phyloP scores from a whole-genome alignment of 2,113 vertebrate species.

The Grantiella picta region DNA sequence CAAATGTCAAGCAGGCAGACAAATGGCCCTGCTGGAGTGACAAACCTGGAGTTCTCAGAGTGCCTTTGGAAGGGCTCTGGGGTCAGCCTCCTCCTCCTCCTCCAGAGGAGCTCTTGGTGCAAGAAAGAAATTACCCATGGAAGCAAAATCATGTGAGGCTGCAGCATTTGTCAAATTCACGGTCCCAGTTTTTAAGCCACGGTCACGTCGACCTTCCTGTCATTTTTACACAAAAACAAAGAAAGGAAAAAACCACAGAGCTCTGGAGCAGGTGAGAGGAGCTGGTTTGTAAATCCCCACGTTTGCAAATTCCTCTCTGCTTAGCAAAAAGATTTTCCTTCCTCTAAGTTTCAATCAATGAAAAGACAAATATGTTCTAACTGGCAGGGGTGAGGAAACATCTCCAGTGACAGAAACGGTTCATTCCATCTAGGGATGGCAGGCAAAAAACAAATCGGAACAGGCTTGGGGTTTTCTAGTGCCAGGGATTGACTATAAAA shows the following conservation, averaged over 20 bases:
- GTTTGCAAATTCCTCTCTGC: not conserved
- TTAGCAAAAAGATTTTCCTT: not conserved
- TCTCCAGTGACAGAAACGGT: not conserved
- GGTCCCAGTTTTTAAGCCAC: not conserved
- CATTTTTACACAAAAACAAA: not conserved
- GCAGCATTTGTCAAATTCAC: not conserved
- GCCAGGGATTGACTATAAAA: not conserved
- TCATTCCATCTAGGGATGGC: not conserved
- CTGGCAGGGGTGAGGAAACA: fast-evolving
- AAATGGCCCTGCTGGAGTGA: not conserved
- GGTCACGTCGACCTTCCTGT: not conserved
- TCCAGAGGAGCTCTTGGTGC: not conserved
- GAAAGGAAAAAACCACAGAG: not conserved
- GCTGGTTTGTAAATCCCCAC: not conserved
- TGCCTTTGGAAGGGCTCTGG: not conserved
- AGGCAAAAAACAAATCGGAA: not conserved
- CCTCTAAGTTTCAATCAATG: not conserved
- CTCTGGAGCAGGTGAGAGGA: not conserved
- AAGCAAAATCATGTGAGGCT: not conserved
- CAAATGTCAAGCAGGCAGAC: conserved; percentile 11
- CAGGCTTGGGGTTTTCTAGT: not conserved
- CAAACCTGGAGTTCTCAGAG: not conserved
- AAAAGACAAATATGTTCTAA: not conserved
- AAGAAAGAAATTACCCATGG: not conserved
- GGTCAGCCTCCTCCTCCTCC: not conserved